Conservation (phyloP, 2,113 vertebrate species). For the Calypte anna region DNA sequence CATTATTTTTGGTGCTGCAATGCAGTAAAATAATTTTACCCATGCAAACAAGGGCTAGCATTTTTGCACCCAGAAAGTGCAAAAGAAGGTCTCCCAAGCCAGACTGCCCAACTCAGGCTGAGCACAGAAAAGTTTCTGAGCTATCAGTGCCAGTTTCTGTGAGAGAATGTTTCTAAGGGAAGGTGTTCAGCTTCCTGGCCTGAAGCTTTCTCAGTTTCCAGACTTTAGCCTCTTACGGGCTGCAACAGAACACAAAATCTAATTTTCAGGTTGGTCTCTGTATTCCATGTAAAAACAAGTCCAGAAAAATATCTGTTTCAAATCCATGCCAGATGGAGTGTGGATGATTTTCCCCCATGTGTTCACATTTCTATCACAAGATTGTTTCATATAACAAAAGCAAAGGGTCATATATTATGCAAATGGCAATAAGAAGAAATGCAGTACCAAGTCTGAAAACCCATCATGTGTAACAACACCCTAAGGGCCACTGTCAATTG, state of each 20-base stretch:
- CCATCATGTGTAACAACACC: background rate
- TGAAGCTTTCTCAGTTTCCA: background rate
- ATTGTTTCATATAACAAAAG: slow-evolving; percentile 13
- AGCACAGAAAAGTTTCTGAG: slow-evolving; percentile 18
- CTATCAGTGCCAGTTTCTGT: background rate
- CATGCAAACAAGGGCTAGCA: background rate
- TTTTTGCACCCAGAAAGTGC: background rate
- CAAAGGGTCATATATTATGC: slow-evolving; percentile 30
- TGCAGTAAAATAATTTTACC: background rate
- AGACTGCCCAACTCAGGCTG: background rate
- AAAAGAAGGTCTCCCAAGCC: background rate
- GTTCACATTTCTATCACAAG: slow-evolving; percentile 11
- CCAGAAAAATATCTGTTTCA: background rate
- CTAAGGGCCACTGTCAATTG: slow-evolving; percentile 50
- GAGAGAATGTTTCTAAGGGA: background rate
- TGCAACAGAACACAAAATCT: background rate
- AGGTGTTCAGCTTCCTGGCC: background rate
- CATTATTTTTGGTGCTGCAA: background rate
- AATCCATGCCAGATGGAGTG: background rate
- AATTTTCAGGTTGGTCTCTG: background rate
- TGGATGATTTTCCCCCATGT: background rate
- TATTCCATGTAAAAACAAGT: background rate
- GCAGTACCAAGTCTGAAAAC: slow-evolving; percentile 16
- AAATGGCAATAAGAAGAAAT: slow-evolving; percentile 37
- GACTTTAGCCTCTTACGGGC: background rate